Base-by-base conservation (phyloP, 2,113 vertebrate genomes). In the Anser cygnoides region DNA sequence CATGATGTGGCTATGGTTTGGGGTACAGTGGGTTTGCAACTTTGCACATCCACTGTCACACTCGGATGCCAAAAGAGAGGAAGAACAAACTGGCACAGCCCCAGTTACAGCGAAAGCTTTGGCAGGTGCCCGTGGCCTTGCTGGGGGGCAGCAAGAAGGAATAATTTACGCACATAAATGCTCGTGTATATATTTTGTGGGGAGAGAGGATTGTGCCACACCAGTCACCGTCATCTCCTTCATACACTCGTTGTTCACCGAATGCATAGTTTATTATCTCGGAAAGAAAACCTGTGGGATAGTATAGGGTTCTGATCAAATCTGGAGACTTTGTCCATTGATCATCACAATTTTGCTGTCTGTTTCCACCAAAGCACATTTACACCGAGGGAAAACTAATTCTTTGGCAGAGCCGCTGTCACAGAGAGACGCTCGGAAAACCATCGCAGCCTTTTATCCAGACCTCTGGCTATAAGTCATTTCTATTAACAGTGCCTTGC, bases 391-490 rank as follows among this genome's bases (percentile, higher is more conserved):
- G 35, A 83, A 93, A 59, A 84, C 39, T 10, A 58, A 92, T 50
- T 58, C 70, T 86, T 50, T 70, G 74, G 66, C 72, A 44, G 0
- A 66, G 83, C 71, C 68, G 85, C 93, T 39, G 37, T 65, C 68
- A 73, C 74, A 80, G 85, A 93, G 68, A 90, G 93, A 89, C 84
- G 86, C 80, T 95, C 28, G 3, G 75, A 89, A 94, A 92, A 67
- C 62, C 54, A 68, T 22, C 20, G 5, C 33, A 10, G 26, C 63
- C 54, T 90, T 71, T 92, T 91, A 78, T 81, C 87, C 9, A 14
- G 63, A 55, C 76, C 91, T 95, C 94, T 50, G 74, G 75, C 93
- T 93, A 6, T 81, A 97, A 97, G 93, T 95, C 93, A 94, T 68
- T 96, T 94, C 97, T 96, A 94, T 93, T 90, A 97, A 89, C 88